Percentiles rank a stretch among this genome's conserved stretches.
These are phyloP conservation scores for Hymenopus coronatus DNA, from an alignment of 2,888 invertebrate genomes.

Conservation along the genomic window DNA sequence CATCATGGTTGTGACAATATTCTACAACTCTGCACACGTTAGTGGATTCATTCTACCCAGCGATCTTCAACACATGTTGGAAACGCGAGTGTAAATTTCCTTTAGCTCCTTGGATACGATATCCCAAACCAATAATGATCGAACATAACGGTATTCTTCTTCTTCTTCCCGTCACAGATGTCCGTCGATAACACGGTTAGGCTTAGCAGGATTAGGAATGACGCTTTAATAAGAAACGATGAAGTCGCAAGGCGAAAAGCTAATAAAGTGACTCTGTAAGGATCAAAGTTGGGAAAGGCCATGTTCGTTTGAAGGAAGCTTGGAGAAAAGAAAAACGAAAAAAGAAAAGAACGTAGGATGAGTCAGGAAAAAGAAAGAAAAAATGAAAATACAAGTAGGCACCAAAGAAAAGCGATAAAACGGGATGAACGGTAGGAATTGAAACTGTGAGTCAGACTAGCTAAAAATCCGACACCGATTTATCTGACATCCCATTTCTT, in stretches of 20 bases:
- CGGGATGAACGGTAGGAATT: conserved; percentile 17
- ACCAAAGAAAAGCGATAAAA: background rate
- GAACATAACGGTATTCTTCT: background rate
- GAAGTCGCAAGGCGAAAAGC: background rate
- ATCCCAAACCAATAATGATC: background rate
- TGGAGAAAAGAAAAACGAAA: too few species aligned
- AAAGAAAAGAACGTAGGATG: too few species aligned
- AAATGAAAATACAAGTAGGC: background rate
- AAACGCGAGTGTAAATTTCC: too few species aligned
- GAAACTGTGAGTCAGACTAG: conserved; percentile 16
- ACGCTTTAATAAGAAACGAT: background rate
- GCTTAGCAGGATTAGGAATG: background rate
- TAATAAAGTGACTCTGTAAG: background rate
- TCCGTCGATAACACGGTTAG: background rate
- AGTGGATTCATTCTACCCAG: too few species aligned
- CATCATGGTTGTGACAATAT: too few species aligned
- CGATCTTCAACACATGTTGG: too few species aligned
- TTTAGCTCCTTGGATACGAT: too few species aligned
- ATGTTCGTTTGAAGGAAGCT: background rate
- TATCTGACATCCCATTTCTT: conserved; percentile 23
- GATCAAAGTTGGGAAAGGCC: background rate
- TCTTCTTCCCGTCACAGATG: background rate
- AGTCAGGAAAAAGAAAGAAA: background rate
- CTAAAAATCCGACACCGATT: conserved; percentile 22
- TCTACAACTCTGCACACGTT: too few species aligned